Base-by-base conservation (phyloP, 2,888 invertebrate genomes). In the Ormia ochracea region DNA sequence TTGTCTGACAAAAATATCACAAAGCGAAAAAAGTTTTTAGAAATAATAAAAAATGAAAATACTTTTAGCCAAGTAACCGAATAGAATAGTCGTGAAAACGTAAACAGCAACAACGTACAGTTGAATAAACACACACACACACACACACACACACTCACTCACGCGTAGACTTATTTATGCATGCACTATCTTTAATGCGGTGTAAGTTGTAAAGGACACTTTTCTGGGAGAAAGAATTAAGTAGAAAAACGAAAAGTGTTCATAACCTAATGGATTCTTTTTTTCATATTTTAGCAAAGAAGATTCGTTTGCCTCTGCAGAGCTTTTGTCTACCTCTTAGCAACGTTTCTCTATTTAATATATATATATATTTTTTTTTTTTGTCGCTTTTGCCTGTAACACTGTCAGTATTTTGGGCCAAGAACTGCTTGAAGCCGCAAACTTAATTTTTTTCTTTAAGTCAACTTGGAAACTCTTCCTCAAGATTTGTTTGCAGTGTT, bases 1-100 rank as follows among this genome's bases (percentile, higher is more conserved):
- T 76, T 80, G 80, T 80, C 63, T 80, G 72, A 68, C 63, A 76
- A 76, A 80, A 76, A 61, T 65, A 70, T 50, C 63, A 74, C 68
- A 33, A 54, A 54, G 48, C 4, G 26, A 14, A 36, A 36, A 41
- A 21, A 38, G 2, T 4, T 1, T 1, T 10, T 3, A 19, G 21
- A 19, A 43, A 59, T n/a, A 77, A 65, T 23, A 12, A 66, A 66
- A 74, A 69, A 81, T 78, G 74, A 70, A 78, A 74, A 74, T 48
- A 81, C 77, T 61, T 70, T 69, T 78, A 81, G 78, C 74, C 78
- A 78, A 78, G 81, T 78, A 81, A 78, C 81, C 73, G 74, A 78
- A 74, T 61, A 78, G 74, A 78, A 78, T 50, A 75, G 66, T 70
- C 74, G 70, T 74, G 78, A 65, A 73, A 66, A 54, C 7, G 65